Base-by-base conservation (phyloP, 2,888 invertebrate species). In the Chloroclysta siterata region DNA sequence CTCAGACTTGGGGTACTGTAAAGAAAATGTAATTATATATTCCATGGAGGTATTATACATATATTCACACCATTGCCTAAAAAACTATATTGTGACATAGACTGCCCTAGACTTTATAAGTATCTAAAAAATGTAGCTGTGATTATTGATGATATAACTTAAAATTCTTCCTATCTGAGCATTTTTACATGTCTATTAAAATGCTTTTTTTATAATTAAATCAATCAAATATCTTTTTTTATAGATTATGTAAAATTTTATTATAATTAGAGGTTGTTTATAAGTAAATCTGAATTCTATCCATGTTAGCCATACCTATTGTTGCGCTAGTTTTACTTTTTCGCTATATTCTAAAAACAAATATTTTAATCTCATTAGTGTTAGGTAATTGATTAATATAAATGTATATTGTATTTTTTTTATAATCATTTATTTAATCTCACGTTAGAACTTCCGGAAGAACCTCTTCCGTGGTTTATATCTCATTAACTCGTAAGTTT, bases 281-380 rank as follows among this genome's bases (percentile, higher is more conserved):
- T 17, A 53, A 42, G 28, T 8, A 42, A 17, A 53, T 42, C 8
- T 42, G 14, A 42, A 28, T 53, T 46, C 46, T 46, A 46, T 33
- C 17, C 47, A 55, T 47, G 15, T 48, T 47, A 48, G 47, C 47
- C 47, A 48, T 53, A 41, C 14, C 14, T 52, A 41, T 28, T 41
- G 5, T 22, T 53, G 14, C n/a, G 51, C 36, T 51, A 22, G 22
- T 39, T 41, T n/a, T 17, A 4, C n/a, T 13, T 8, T 41, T 39
- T 11, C 7, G 39, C 10, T 33, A 6, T 39, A 39, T 39, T 39
- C 8, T 39, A 39, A 11, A 11, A 33, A 17, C 11, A 17, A 39
- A 39, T 36, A 14, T 28, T 55, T 29, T n/a, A 59, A 59, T 59
- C 59, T 59, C 59, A 52, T 5, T 59, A 59, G 14, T 33, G 8